These are phyloP conservation scores for Candidula unifasciata DNA, from an alignment of 2,888 invertebrate genomes.

Conservation along the genomic window DNA sequence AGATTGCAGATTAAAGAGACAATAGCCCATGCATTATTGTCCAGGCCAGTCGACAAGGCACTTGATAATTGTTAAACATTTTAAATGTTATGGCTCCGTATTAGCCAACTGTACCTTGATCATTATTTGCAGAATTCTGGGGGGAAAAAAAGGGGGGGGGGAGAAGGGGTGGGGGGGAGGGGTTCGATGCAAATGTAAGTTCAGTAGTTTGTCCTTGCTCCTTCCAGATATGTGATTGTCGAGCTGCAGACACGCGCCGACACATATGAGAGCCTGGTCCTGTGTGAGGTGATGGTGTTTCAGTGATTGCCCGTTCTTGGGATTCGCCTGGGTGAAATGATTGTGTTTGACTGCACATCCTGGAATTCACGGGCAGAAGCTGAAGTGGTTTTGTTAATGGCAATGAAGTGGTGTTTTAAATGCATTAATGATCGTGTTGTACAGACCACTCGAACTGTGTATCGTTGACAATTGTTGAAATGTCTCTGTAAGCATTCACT, in stretches of 20 bases:
- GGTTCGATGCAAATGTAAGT: neutral
- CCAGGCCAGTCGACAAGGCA: no score
- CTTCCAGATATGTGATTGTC: conserved; percentile 42
- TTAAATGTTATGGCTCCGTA: no score
- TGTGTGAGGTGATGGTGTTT: conserved; percentile 52
- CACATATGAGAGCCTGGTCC: conserved; percentile 48
- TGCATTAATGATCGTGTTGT: neutral
- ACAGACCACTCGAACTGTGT: no score
- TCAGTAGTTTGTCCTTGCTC: neutral
- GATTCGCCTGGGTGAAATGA: conserved; percentile 40
- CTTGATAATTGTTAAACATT: no score
- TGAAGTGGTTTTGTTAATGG: neutral
- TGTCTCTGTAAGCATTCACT: no score
- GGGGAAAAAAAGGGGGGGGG: no score
- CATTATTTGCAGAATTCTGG: no score
- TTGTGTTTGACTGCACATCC: conserved; percentile 31
- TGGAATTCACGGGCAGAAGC: neutral
- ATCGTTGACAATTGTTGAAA: no score
- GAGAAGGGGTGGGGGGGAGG: no score
- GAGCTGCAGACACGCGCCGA: conserved; percentile 39
- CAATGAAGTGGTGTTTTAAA: neutral
- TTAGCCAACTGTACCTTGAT: no score
- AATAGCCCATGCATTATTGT: no score
- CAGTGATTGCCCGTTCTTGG: neutral
- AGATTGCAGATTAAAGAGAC: no score